Conservation (phyloP, 2,113 vertebrate genomes). For the Ondatra zibethicus region DNA sequence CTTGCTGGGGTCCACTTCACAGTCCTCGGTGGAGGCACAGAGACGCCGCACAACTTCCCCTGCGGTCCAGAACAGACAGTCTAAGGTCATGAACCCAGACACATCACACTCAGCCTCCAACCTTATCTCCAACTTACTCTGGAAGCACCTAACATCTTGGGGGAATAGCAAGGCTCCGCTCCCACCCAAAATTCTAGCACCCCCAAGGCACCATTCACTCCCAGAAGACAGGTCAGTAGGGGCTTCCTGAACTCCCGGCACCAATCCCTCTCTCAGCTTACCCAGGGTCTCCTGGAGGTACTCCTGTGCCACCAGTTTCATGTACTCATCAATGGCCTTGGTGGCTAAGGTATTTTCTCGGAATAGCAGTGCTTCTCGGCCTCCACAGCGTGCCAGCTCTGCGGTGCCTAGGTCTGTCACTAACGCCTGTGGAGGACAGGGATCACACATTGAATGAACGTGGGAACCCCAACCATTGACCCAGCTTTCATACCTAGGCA, state of each 20-base stretch:
- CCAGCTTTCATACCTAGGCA: not conserved
- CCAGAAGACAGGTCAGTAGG: not conserved
- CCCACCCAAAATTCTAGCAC: not conserved
- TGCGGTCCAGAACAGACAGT: conserved; percentile 73
- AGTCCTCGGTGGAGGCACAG: conserved; percentile 88
- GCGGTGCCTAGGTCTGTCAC: conserved; percentile 92
- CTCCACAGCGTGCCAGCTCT: conserved; percentile 93
- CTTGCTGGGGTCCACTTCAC: conserved; percentile 94
- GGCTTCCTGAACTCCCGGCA: not conserved
- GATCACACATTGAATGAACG: not conserved
- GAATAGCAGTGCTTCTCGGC: conserved; percentile 94
- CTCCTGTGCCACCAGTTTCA: conserved; percentile 97
- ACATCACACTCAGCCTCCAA: not conserved
- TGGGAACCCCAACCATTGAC: rapidly evolving
- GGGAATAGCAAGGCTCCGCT: not conserved
- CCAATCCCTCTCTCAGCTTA: conserved; percentile 68
- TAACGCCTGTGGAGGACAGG: conserved; percentile 88
- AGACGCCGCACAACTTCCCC: conserved; percentile 90
- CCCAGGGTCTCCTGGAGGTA: conserved; percentile 95
- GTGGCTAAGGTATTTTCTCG: conserved; percentile 97
- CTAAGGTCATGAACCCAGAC: not conserved
- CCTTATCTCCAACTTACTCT: not conserved
- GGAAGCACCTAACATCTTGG: not conserved
- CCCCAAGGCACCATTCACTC: not conserved
- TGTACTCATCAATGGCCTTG: conserved; percentile 98